A percentile compares a stretch with the other conserved stretches of the same genome.
These are phyloP conservation scores for Lamprologus tigripictilis DNA, from an alignment of 2,113 vertebrate genomes.

Conservation along the genomic window DNA sequence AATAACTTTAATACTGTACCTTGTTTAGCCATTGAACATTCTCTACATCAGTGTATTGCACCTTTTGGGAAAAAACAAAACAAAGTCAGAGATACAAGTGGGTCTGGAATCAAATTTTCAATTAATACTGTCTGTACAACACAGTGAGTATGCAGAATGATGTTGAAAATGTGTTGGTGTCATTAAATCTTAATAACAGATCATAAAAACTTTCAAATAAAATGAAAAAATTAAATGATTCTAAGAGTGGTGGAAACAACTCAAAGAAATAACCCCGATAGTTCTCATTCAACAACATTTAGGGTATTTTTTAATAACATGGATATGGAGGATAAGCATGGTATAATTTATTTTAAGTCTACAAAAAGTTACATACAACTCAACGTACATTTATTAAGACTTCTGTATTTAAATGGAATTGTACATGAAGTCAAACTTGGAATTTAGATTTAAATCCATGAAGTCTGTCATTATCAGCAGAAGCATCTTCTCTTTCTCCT, in stretches of 20 bases:
- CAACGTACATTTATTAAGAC: neutral
- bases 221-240: neutral
- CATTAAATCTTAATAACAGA: neutral
- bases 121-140: neutral
- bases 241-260: neutral
- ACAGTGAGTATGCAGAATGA: neutral
- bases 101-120: neutral
- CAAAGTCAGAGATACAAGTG: neutral
- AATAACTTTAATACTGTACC: conserved; percentile 64
- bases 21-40: conserved; percentile 93
- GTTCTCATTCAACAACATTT: neutral
- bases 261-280: neutral
- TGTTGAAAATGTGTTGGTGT: neutral
- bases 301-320: neutral
- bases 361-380: neutral
- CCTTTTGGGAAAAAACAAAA: conserved; percentile 57
- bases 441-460: neutral
- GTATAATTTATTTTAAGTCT: neutral
- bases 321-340: neutral
- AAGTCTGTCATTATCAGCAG: neutral
- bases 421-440: neutral
- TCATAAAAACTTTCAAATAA: neutral
- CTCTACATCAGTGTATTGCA: conserved; percentile 87
- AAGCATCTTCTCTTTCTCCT: neutral
- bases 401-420: neutral